Conservation (phyloP, 2,797 vertebrate genomes). For the Gallinago stenura region DNA sequence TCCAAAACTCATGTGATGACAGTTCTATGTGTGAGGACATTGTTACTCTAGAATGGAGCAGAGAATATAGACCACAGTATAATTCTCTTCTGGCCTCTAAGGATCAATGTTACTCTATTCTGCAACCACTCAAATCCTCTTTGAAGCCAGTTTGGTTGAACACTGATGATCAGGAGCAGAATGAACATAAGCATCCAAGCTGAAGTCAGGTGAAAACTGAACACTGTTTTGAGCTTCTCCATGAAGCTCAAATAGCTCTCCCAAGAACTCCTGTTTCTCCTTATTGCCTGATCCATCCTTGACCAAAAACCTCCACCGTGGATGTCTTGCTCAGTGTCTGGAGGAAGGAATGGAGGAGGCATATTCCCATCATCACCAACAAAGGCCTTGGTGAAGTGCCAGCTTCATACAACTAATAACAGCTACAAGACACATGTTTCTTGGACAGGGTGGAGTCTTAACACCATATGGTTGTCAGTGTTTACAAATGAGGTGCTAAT, state of each 20-base stretch:
- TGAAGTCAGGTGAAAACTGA: neutral
- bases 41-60: neutral
- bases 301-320: accelerated
- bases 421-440: neutral
- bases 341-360: neutral
- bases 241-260: neutral
- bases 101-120: neutral
- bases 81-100: neutral
- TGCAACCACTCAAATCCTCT: neutral
- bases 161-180: neutral
- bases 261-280: neutral
- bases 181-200: neutral
- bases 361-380: accelerated
- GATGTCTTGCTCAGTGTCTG: accelerated
- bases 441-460: neutral
- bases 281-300: neutral
- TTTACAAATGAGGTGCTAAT: slow-evolving; percentile 11
- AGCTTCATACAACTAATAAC: neutral
- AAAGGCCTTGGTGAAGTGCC: neutral
- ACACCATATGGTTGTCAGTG: neutral
- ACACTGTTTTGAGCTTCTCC: neutral
- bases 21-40: neutral
- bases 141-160: neutral
- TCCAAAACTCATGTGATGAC: neutral
- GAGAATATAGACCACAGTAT: neutral